Evolutionary conservation across 37 sponge, comb jelly and placozoan species (phyloP), one percentile per base, ranked within the genome.

Genomic region (Tethya wilhelma): DNA sequence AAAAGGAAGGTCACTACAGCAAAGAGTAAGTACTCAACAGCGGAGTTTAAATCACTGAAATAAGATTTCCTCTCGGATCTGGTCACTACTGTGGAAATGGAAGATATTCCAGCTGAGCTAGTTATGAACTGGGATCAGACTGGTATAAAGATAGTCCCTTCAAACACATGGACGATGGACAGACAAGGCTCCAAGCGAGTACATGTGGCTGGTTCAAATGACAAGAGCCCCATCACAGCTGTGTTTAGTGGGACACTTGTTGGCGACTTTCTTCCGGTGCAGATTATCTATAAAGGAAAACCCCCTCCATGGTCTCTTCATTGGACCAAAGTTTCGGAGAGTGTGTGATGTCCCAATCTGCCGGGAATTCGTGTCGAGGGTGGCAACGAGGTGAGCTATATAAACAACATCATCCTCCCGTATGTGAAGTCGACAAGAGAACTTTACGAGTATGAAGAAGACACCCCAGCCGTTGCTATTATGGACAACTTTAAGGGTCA

Each of bases 251-350:
- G 25, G 2, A 73, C 80, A 1, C 1, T 73, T 22, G 38, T 26
- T 22, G 88, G 81, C 0, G 56, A 70, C 28, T 71, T 40, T 34
- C 77, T 87, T 28, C 88, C 88, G 1, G 34, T 45, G 1, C 88
- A 87, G 60, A 1, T 87, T 0, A 80, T 87, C n/a, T 87, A 78
- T 44, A 36, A 74, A 36, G 88, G 88, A 19, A 87, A 81, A 68
- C 57, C 77, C 12, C 36, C 36, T 8, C 30, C 71, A 0, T 88
- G 82, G 66, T 83, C 81, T 66, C 82, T 83, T n/a, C 33, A 69
- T 1, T 32, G n/a, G n/a, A 56, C 11, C 0, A 25, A 28, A 42
- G 72, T 71, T 83, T 83, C 1, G 23, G 28, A 25, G 71, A 26
- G 1, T 88, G 89, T 82, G 57, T 82, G 71, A 79, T 88, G 1